Evolutionary conservation across 1,140 invertebrate genomes (phyloP), one percentile per base, ranked within the genome.

Genomic region (Semibalanus balanoides): DNA sequence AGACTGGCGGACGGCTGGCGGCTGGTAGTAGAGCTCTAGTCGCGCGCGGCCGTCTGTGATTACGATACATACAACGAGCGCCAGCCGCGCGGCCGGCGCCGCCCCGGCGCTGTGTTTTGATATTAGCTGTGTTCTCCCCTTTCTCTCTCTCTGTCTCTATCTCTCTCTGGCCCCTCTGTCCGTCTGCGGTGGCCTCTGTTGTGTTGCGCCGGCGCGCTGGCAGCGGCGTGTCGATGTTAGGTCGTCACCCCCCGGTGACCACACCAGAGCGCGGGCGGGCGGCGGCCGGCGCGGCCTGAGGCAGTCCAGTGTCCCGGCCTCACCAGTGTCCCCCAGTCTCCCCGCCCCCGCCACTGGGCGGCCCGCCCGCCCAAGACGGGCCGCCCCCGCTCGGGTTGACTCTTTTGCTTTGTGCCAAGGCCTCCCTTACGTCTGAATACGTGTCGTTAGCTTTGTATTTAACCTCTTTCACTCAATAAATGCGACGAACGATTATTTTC

Each of bases 401-500:
- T 40, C 35, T 64, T 64, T 64, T 64, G 51, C 51, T 64, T 64
- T 64, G 51, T 64, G 51, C 51, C 51, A 64, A 64, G 51, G 51
- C 51, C 51, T 25, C 51, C 51, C 22, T 64, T 64, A 14, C 22
- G 51, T 64, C 51, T 64, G 51, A 64, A 64, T 64, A 11, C 9
- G 22, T 64, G 51, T 64, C 51, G 22, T 64, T 64, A 64, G 51
- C 51, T 64, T 64, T 64, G 51, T 64, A 64, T 64, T 64, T 64
- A 64, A 64, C 51, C 51, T 64, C 51, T 64, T 64, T 64, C 51
- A 64, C 51, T 64, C 51, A 64, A 64, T 64, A 64, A 64, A 64
- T 64, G 51, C 51, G 51, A 19, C 14, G 22, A 64, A 25, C 51
- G 51, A 64, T 64, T 64, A 64, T 64, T 64, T 64, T 64, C 51